A percentile compares a stretch with the other conserved stretches of the same genome.
These are phyloP conservation scores for Sarcophaga peregrina DNA, from an alignment of 1,140 invertebrate genomes.

Conservation along the genomic window DNA sequence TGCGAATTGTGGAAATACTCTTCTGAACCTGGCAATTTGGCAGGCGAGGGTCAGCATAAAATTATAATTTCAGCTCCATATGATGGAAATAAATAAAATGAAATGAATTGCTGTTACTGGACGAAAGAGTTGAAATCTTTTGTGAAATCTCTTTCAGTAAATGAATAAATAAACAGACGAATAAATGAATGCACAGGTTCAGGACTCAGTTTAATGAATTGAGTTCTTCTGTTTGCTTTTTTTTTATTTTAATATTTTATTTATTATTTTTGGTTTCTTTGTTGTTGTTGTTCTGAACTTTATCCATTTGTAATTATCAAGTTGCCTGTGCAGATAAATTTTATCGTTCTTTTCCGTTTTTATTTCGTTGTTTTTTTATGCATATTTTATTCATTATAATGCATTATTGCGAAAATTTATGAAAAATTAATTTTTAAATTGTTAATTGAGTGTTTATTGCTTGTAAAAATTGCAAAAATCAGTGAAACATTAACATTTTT, in stretches of 20 bases:
- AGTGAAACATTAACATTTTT: background rate
- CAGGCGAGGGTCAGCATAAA: background rate
- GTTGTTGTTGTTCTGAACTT: background rate
- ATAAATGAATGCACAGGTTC: too few species aligned
- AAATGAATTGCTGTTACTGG: too few species aligned
- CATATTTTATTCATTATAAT: conserved; percentile 18
- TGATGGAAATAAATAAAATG: too few species aligned
- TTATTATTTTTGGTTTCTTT: background rate
- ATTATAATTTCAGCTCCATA: background rate
- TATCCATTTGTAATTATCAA: background rate
- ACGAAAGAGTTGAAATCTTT: too few species aligned
- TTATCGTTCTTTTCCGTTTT: background rate
- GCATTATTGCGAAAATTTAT: conserved; percentile 61
- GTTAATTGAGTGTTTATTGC: conserved; percentile 66
- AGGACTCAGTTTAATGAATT: too few species aligned
- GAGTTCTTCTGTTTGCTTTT: too few species aligned
- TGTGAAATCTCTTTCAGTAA: too few species aligned
- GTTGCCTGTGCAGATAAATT: conserved; percentile 1
- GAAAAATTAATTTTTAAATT: conserved; percentile 59
- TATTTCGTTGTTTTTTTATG: conserved; percentile 5
- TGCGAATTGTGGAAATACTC: too few species aligned
- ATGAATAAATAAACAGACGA: too few species aligned
- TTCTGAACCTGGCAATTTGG: background rate
- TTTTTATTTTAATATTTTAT: too few species aligned
- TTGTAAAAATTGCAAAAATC: conserved; percentile 43